phyloP scores from a whole-genome alignment of 2,797 vertebrate genomes.

The Morus bassanus region DNA sequence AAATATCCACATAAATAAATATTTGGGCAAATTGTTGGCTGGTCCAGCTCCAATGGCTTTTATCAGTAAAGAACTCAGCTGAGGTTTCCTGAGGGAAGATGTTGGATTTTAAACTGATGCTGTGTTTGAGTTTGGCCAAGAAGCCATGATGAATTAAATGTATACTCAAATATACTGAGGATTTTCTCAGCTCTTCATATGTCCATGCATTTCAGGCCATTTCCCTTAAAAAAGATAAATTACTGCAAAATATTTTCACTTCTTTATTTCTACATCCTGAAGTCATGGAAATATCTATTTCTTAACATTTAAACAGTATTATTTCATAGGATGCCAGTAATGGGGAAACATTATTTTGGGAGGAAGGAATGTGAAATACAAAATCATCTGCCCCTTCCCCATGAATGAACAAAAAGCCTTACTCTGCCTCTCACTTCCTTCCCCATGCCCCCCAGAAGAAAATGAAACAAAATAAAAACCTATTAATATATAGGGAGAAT shows the following conservation, averaged over 20 bases:
- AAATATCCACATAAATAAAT: slow-evolving; percentile 16
- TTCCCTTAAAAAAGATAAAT: background rate
- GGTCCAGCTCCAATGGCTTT: slow-evolving; percentile 20
- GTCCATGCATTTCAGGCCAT: background rate
- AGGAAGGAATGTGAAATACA: background rate
- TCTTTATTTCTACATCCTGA: background rate
- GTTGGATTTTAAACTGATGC: background rate
- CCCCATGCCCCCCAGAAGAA: background rate
- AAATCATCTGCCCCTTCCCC: background rate
- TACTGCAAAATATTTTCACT: background rate
- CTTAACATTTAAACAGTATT: background rate
- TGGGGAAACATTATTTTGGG: background rate
- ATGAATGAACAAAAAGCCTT: background rate
- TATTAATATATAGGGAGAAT: slow-evolving; percentile 28
- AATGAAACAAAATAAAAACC: background rate
- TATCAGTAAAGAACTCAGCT: slow-evolving; percentile 21
- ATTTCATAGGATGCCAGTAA: background rate
- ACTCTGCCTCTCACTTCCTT: background rate
- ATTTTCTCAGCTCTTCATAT: background rate
- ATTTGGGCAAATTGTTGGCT: slow-evolving; percentile 26
- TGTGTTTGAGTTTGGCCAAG: background rate
- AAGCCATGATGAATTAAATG: background rate
- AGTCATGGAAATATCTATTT: background rate
- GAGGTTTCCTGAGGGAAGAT: background rate
- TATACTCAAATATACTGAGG: background rate